Evolutionary conservation across 37 sponge, comb jelly and placozoan species (phyloP).

Genomic region (Lycopodina hypogea): DNA sequence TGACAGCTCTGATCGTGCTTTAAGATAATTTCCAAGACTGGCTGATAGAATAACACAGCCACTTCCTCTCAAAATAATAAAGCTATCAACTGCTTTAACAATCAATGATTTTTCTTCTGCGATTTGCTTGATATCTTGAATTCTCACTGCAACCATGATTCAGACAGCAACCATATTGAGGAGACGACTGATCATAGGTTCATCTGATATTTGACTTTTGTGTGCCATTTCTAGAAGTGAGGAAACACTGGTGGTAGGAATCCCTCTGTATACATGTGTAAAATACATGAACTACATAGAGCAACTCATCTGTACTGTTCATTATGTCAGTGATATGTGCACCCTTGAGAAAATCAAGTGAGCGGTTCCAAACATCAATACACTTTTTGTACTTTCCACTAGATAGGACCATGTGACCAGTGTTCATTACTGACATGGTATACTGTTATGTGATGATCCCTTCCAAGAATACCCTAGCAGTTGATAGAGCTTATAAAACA

Average conservation of each 20-base stretch:
- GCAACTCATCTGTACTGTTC: conserved; percentile 72
- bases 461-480: conserved; percentile 80
- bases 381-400: conserved; percentile 48
- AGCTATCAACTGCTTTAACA: not conserved
- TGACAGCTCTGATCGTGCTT: conserved; percentile 22
- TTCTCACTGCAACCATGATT: conserved; percentile 33
- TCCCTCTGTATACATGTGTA: conserved; percentile 43
- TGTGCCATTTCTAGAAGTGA: conserved; percentile 60
- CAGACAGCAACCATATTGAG: conserved; percentile 61
- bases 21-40: conserved; percentile 51
- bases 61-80: conserved; percentile 14
- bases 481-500: conserved; percentile 61
- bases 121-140: conserved; percentile 9
- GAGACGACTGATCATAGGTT: conserved; percentile 50
- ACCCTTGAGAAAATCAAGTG: conserved; percentile 71
- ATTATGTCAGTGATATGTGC: conserved; percentile 79
- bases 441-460: conserved; percentile 74
- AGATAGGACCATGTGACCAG: conserved; percentile 75
- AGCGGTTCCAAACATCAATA: conserved; percentile 73
- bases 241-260: conserved; percentile 56
- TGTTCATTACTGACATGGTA: conserved; percentile 72
- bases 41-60: conserved; percentile 35
- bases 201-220: conserved; percentile 70
- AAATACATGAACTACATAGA: conserved; percentile 66
- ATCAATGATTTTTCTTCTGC: conserved; percentile 24